These are phyloP conservation scores for Todus mexicanus DNA, from an alignment of 2,797 vertebrate species.

Conservation along the genomic window DNA sequence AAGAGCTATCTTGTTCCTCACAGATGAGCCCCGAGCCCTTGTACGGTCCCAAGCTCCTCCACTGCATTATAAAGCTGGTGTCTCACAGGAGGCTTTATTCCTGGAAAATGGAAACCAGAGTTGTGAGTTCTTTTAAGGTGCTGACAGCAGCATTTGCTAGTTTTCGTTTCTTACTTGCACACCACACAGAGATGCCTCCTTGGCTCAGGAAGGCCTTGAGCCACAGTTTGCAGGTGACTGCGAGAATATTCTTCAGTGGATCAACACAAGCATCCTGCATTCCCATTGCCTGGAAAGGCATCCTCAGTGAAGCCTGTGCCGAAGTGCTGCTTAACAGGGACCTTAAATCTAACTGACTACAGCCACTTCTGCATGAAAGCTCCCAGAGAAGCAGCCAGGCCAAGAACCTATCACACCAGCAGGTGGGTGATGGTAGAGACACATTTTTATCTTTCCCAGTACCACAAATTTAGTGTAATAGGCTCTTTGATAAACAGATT, in stretches of 20 bases:
- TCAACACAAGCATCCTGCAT: neutral
- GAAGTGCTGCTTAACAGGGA: neutral
- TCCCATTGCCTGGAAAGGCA: neutral
- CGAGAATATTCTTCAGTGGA: neutral
- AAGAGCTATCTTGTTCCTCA: neutral
- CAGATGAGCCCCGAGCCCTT: neutral
- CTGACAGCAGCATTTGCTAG: neutral
- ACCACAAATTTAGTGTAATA: neutral
- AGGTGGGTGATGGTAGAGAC: neutral
- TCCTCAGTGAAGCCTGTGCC: neutral
- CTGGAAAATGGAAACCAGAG: neutral
- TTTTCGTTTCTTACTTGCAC: neutral
- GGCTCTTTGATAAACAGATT: neutral
- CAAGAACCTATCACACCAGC: rapidly evolving
- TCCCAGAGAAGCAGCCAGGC: rapidly evolving
- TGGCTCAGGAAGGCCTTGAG: neutral
- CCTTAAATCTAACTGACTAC: neutral
- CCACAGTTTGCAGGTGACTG: neutral
- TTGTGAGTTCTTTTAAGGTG: neutral
- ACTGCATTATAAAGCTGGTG: neutral
- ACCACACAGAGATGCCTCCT: neutral
- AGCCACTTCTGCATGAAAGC: neutral
- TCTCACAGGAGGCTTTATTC: neutral
- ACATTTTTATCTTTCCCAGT: neutral
- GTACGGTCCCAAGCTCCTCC: neutral